phyloP scores from a whole-genome alignment of 2,888 invertebrate species.

The Andrena flavipes region DNA sequence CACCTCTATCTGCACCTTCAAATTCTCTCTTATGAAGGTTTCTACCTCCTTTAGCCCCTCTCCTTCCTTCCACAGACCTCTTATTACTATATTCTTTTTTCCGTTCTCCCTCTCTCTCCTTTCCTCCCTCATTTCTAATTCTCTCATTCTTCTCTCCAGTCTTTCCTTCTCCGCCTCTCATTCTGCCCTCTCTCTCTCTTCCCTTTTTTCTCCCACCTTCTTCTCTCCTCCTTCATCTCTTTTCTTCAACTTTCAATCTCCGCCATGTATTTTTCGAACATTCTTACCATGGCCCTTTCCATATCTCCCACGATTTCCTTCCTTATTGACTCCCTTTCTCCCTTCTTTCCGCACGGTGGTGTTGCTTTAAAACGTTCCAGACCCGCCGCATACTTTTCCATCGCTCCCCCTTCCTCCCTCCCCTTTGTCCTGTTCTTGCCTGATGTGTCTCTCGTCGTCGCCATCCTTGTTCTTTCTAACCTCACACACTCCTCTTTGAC shows the following conservation, averaged over 20 bases:
- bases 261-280: no score
- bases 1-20: neutral
- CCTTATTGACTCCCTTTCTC: neutral
- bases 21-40: neutral
- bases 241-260: no score
- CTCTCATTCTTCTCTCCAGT: neutral
- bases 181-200: neutral
- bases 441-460: no score
- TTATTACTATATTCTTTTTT: neutral
- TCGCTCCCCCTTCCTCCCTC: neutral
- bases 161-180: neutral
- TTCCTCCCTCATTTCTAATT: neutral
- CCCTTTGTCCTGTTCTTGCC: no score
- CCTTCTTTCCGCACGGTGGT: neutral
- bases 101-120: slow-evolving; percentile 10
- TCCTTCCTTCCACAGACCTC: neutral
- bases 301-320: neutral
- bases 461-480: no score
- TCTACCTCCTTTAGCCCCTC: neutral
- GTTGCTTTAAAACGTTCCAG: neutral
- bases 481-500: no score
- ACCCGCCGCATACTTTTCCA: neutral
- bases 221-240: neutral
- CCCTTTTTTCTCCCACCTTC: neutral
- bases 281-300: no score